phyloP scores from a whole-genome alignment of 2,888 invertebrate species.

The Nycteola revayana region DNA sequence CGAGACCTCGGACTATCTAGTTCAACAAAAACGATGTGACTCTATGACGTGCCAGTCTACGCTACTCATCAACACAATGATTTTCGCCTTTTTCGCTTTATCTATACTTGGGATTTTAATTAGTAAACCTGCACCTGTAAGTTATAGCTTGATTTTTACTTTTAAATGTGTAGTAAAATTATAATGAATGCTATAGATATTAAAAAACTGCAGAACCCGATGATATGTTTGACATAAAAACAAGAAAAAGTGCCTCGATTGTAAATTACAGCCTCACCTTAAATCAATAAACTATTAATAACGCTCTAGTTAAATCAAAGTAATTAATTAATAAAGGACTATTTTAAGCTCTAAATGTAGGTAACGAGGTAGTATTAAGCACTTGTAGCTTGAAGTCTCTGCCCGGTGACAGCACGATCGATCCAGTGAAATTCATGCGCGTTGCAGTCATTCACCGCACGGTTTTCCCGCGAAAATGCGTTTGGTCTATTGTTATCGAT shows the following conservation, averaged over 20 bases:
- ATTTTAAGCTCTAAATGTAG: conserved; percentile 13
- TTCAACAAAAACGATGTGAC: conserved; percentile 34
- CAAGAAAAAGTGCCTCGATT: too few relatives aligned
- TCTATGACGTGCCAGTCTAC: conserved; percentile 45
- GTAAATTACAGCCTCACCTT: too few relatives aligned
- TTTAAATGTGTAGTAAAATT: too few relatives aligned
- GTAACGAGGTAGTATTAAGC: conserved; percentile 23
- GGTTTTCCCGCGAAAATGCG: conserved; percentile 47
- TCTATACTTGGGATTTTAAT: conserved; percentile 48
- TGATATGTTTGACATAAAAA: too few relatives aligned
- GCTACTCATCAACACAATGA: conserved; percentile 49
- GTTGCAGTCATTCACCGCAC: conserved; percentile 22
- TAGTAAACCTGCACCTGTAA: conserved; percentile 39
- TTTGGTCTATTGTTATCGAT: too few relatives aligned
- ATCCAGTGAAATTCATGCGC: conserved; percentile 54
- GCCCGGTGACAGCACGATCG: conserved; percentile 43
- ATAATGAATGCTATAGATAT: too few relatives aligned
- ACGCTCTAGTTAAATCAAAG: too few relatives aligned
- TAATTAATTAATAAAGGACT: too few relatives aligned
- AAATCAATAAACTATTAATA: too few relatives aligned
- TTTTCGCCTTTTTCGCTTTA: conserved; percentile 51
- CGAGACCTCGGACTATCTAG: conserved; percentile 22
- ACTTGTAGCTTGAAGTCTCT: conserved; percentile 26
- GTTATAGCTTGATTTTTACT: too few relatives aligned
- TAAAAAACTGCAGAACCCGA: too few relatives aligned